A percentile compares a stretch with the other conserved stretches of the same genome.
Conservation (phyloP, 1,140 invertebrate genomes). For the Aphelinus certus region DNA sequence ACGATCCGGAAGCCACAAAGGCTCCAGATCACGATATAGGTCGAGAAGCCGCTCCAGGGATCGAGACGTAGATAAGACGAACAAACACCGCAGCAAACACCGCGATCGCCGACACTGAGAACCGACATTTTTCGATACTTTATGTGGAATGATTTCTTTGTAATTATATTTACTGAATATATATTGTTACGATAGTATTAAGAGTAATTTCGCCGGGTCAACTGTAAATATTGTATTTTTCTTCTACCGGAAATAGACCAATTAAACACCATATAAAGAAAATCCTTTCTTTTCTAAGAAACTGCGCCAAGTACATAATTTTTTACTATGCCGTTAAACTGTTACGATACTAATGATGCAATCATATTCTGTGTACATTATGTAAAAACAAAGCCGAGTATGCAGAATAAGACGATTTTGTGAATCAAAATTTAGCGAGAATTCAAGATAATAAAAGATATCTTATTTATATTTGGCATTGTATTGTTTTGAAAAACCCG, state of each 20-base stretch:
- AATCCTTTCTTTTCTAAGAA: too few species aligned
- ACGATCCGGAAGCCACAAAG: conserved; percentile 65
- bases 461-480: conserved; percentile 20
- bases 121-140: neutral
- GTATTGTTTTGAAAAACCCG: conserved; percentile 52
- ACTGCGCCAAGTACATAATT: too few species aligned
- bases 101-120: conserved; percentile 50
- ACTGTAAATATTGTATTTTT: conserved; percentile 39
- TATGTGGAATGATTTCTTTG: conserved; percentile 14
- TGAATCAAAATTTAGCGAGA: conserved; percentile 23
- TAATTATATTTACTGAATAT: conserved; percentile 24
- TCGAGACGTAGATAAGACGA: conserved; percentile 57
- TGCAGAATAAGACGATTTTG: conserved; percentile 13
- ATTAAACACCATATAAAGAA: too few species aligned
- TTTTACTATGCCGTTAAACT: too few species aligned
- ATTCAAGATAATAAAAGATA: conserved; percentile 27
- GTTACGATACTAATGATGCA: neutral
- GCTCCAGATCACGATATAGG: conserved; percentile 65
- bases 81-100: conserved; percentile 60
- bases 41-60: conserved; percentile 68
- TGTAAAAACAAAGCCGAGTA: conserved; percentile 17
- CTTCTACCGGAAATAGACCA: neutral
- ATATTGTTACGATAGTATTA: neutral
- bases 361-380: conserved; percentile 26
- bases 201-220: neutral